Conservation (phyloP, 1,140 invertebrate genomes). For the Panagrolaimus sp. region DNA sequence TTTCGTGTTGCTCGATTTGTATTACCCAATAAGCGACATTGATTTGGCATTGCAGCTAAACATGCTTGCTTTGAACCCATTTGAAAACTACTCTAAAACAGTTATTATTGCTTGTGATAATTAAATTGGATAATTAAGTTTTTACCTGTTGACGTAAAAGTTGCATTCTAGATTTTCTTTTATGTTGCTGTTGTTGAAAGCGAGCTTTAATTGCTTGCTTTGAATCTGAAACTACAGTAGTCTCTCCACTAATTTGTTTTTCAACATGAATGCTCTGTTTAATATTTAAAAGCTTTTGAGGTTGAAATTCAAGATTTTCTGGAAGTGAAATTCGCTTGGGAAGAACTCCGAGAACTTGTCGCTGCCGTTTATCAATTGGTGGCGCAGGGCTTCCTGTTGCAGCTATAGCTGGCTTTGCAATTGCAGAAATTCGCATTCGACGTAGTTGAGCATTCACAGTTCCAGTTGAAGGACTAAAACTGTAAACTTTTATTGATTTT, state of each 20-base stretch:
- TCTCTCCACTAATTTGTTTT: constrained; percentile 33
- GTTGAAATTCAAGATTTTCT: constrained; percentile 49
- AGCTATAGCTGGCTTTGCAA: not conserved
- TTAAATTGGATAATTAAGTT: not conserved
- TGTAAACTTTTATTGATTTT: not conserved
- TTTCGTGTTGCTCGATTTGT: no score
- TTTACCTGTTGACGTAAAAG: constrained; percentile 36
- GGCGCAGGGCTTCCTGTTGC: no score
- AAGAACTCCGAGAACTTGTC: constrained; percentile 27
- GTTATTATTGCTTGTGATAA: not conserved
- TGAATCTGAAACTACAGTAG: constrained; percentile 16
- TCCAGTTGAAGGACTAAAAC: constrained; percentile 41
- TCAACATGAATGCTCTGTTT: constrained; percentile 50
- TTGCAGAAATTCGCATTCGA: constrained; percentile 30
- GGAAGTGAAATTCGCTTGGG: constrained; percentile 48
- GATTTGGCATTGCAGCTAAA: constrained; percentile 16
- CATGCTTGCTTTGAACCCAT: constrained; percentile 1
- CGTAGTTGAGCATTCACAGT: constrained; percentile 37
- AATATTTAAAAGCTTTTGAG: constrained; percentile 47
- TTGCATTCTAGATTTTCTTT: constrained; percentile 44
- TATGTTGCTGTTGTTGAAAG: constrained; percentile 33
- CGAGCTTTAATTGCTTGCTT: constrained; percentile 45
- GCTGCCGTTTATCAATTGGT: not conserved
- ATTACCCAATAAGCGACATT: not conserved
- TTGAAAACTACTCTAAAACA: constrained; percentile 14